Evolutionary conservation across 1,140 invertebrate species (phyloP).

Genomic region (Antheraea mylitta): DNA sequence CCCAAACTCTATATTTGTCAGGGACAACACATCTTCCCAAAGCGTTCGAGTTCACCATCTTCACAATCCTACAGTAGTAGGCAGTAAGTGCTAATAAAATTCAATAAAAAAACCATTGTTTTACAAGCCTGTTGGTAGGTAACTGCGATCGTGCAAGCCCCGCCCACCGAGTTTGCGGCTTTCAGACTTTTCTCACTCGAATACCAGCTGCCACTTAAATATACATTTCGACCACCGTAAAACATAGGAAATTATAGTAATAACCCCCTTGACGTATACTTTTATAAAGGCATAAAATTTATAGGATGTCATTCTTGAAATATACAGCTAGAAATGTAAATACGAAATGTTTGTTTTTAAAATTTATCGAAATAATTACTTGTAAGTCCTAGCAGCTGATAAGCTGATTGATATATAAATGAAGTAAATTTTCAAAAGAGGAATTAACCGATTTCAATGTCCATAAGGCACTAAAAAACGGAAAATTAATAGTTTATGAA

Average conservation of each 20-base stretch:
- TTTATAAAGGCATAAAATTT: conserved; percentile 7
- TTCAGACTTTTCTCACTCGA: conserved; percentile 58
- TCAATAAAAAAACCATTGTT: not conserved
- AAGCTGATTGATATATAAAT: no score
- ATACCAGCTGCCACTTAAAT: conserved; percentile 48
- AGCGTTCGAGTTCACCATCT: no score
- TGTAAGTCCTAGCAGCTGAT: no score
- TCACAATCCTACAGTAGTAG: not conserved
- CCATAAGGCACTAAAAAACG: no score
- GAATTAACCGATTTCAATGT: no score
- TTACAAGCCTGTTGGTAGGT: conserved; percentile 20
- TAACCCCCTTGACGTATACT: conserved; percentile 23
- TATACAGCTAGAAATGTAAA: not conserved
- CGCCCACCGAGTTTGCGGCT: conserved; percentile 43
- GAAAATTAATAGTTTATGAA: not conserved
- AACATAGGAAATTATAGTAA: conserved; percentile 54
- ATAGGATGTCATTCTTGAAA: not conserved
- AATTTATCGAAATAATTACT: no score
- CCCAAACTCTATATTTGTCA: no score
- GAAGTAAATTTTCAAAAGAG: no score
- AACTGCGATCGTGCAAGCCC: conserved; percentile 24
- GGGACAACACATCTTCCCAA: no score
- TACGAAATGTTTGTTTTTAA: not conserved
- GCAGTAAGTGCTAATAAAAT: not conserved
- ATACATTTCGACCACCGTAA: conserved; percentile 33